Evolutionary conservation across 2,888 invertebrate species (phyloP), one percentile per base, ranked within the genome.

Genomic region (Spialia ferax): DNA sequence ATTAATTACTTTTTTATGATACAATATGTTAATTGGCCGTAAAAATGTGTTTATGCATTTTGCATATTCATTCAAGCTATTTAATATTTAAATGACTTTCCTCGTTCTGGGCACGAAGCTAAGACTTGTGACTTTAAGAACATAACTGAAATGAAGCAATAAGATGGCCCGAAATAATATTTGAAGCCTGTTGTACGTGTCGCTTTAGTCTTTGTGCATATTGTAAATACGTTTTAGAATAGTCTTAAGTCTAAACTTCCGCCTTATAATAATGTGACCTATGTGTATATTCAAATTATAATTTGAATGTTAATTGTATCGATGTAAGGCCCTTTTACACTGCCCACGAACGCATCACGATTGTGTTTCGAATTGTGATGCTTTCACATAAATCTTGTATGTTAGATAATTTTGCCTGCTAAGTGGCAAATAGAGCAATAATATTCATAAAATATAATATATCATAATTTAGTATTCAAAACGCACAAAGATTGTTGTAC

Each of bases 171-270:
- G 20, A 62, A 56, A 50, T 32, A 45, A 23, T 77, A 76, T 82
- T 81, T 75, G 78, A 82, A 80, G 82, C 80, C 83, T 81, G 76
- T 80, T 77, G 75, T 77, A 80, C 77, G 85, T 88, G 83, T 85
- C 77, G 86, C 86, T 91, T 85, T 82, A 83, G 76, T 86, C 75
- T 84, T 72, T 93, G 91, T 93, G 89, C 82, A 93, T 92, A 93
- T 84, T 93, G 93, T 93, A 93, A 88, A 93, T 93, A 93, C 78
- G 73, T 79, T 75, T 74, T 86, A 85, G 78, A 74, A 75, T 84
- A 85, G 82, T 82, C 78, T 29, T 81, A 83, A 85, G 83, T 81
- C 74, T 77, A 76, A 77, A 77, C 82, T 88, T 92, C 93, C 93
- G 93, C 93, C 93, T 93, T 92, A 88, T 83, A 79, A 82, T 83